Percentiles rank a stretch among this genome's conserved stretches.
Evolutionary conservation across 2,888 invertebrate species (phyloP).

Genomic region (Synergus itoensis): DNA sequence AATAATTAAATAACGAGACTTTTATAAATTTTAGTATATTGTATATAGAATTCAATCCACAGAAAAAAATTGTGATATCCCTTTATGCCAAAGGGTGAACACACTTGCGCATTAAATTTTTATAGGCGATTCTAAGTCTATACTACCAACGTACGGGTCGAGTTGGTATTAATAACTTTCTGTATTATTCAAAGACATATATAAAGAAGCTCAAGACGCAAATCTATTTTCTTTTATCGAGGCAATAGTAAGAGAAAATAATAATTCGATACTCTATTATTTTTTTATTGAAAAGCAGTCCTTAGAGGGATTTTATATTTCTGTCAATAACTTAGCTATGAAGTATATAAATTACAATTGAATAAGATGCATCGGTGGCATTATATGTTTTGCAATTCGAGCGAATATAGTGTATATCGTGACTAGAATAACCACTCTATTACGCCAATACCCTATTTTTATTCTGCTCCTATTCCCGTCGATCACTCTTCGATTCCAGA

Average conservation of each 20-base stretch:
- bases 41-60: no score
- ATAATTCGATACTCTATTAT: background rate
- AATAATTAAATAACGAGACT: background rate
- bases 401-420: background rate
- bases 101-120: background rate
- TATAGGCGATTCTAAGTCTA: background rate
- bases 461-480: background rate
- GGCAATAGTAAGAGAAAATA: conserved; percentile 2
- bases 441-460: conserved; percentile 15
- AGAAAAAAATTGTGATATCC: background rate
- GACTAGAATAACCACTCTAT: conserved; percentile 30
- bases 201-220: background rate
- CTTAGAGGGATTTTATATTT: background rate
- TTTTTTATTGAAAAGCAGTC: background rate
- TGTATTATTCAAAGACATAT: background rate
- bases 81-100: background rate
- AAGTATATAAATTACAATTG: background rate
- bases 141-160: background rate
- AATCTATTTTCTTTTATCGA: conserved; percentile 1
- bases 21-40: no score
- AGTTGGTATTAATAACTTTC: conserved; percentile 1
- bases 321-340: background rate
- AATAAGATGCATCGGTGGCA: conserved; percentile 6
- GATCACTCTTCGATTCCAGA: conserved; percentile 1
- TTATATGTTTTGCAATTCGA: background rate